A percentile compares a stretch with the other conserved stretches of the same genome.
Evolutionary conservation across 2,797 vertebrate species (phyloP).

Genomic region (Mallotus villosus): DNA sequence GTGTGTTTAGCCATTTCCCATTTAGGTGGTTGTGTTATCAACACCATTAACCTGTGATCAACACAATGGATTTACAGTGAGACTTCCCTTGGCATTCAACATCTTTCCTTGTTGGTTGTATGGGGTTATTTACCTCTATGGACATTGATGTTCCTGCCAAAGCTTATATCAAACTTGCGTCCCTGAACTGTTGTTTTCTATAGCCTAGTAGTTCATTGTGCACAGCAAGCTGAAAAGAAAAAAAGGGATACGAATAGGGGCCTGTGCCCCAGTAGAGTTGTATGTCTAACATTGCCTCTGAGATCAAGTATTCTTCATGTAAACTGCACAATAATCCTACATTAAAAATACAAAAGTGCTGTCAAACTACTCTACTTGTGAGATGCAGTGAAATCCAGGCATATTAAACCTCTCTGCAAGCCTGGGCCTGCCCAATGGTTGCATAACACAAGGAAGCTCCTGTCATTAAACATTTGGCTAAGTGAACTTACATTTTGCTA

Average conservation of each 20-base stretch:
- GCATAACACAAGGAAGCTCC: not conserved
- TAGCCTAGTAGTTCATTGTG: too few species aligned
- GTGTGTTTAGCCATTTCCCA: not conserved
- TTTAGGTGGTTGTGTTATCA: not conserved
- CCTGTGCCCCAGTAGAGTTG: too few species aligned
- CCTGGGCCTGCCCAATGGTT: not conserved
- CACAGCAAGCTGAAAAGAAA: too few species aligned
- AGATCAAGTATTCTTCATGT: not conserved
- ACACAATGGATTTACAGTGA: slow-evolving; percentile 10
- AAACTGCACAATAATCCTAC: too few species aligned
- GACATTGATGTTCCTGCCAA: not conserved
- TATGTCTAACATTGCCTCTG: not conserved
- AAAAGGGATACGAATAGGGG: too few species aligned
- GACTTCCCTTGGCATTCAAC: not conserved
- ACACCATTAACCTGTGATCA: not conserved
- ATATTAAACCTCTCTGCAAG: too few species aligned
- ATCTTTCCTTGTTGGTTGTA: slow-evolving; percentile 3
- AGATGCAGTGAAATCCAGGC: too few species aligned
- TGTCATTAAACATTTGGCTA: not conserved
- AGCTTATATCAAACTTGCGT: too few species aligned
- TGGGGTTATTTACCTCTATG: not conserved
- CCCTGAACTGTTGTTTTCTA: too few species aligned
- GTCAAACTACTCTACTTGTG: slow-evolving; percentile 2
- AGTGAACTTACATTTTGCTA: not conserved
- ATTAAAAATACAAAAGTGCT: too few species aligned